phyloP scores from a whole-genome alignment of 2,797 vertebrate genomes.

The Spinus olivaceus region DNA sequence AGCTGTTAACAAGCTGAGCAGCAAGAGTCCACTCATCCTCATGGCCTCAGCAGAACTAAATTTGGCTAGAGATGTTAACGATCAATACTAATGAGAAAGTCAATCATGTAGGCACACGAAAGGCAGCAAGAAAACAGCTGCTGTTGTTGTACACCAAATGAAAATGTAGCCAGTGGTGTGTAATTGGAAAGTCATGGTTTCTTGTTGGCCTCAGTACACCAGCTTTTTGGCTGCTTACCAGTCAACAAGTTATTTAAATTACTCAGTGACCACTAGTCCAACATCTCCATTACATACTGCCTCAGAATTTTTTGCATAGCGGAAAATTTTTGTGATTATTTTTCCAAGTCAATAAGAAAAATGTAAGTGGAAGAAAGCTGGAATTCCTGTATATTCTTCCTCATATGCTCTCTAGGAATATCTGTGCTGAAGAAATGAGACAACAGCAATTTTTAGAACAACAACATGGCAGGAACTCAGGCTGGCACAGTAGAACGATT shows the following conservation, averaged over 20 bases:
- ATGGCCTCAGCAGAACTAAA: neutral
- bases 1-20: neutral
- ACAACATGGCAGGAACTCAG: neutral
- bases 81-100: neutral
- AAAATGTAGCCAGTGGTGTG: neutral
- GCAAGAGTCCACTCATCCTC: neutral
- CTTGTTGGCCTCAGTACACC: neutral
- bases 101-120: neutral
- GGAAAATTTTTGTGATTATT: neutral
- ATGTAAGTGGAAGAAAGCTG: neutral
- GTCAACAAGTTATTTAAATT: neutral
- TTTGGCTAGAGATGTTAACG: neutral
- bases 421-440: neutral
- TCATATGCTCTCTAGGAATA: neutral
- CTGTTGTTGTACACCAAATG: neutral
- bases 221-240: neutral
- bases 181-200: neutral
- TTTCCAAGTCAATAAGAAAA: neutral
- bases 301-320: neutral
- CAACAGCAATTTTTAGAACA: neutral
- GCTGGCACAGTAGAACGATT: neutral
- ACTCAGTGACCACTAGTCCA: neutral
- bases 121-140: neutral
- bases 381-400: neutral
- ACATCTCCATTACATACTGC: neutral